Evolutionary conservation across 2,113 vertebrate genomes (phyloP).

Genomic region (Engystomops pustulosus): DNA sequence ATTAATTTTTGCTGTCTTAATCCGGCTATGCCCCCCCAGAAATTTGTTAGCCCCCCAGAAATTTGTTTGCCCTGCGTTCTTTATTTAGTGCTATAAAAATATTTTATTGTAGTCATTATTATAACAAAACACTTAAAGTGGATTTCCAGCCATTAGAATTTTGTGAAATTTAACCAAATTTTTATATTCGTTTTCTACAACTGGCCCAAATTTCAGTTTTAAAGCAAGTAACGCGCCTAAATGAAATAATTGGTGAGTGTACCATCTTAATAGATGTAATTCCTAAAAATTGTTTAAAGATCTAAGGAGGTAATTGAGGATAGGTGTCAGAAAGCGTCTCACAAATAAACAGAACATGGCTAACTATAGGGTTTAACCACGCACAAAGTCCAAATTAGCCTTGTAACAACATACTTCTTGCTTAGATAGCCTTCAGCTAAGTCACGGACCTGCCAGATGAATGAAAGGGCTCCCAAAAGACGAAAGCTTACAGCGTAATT

Average conservation of each 20-base stretch:
- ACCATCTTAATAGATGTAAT: constrained; percentile 62
- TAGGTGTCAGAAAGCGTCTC: constrained; percentile 83
- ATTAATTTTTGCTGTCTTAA: no score
- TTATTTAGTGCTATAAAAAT: no score
- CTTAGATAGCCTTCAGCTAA: constrained; percentile 71
- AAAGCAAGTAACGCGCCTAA: neutral
- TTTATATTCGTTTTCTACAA: neutral
- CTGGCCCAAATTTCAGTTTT: neutral
- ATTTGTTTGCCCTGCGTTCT: no score
- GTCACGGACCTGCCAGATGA: constrained; percentile 66
- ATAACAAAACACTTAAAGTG: no score
- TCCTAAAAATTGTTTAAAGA: constrained; percentile 65
- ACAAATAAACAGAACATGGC: constrained; percentile 78
- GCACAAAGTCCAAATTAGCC: constrained; percentile 74
- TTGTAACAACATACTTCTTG: constrained; percentile 75
- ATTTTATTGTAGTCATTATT: no score
- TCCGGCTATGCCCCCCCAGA: no score
- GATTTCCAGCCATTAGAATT: no score
- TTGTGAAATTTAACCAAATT: no score
- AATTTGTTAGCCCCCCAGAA: no score
- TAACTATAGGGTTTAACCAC: constrained; percentile 74
- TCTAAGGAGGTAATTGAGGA: constrained; percentile 75
- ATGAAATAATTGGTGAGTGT: constrained; percentile 60
- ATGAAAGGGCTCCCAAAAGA: constrained; percentile 71
- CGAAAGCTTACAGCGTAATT: constrained; percentile 81